Conservation (phyloP, 2,888 invertebrate genomes). For the Platerodrilus igneus region DNA sequence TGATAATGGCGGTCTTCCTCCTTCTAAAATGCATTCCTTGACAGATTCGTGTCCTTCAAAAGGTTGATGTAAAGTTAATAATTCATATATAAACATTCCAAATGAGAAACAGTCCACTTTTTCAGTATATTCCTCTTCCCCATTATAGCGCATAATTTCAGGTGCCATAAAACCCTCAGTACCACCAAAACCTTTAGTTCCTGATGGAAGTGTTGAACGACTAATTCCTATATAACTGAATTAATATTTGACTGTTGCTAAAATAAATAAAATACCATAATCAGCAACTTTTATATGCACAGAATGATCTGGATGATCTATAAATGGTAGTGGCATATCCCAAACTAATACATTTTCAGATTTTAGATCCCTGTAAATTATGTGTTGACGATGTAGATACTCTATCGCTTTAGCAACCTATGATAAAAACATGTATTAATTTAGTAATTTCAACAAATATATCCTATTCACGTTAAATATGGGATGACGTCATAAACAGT, state of each 20-base stretch:
- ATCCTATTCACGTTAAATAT: neutral
- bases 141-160: constrained; percentile 96
- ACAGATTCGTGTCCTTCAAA: constrained; percentile 96
- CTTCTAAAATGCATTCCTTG: constrained; percentile 93
- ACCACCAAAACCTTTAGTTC: constrained; percentile 96
- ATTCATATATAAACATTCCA: constrained; percentile 97
- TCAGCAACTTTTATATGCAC: constrained; percentile 94
- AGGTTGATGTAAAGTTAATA: constrained; percentile 87
- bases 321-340: constrained; percentile 82
- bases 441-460: constrained; percentile 4
- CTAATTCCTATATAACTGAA: constrained; percentile 63
- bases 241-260: constrained; percentile 4
- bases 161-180: constrained; percentile 99
- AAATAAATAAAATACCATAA: constrained; percentile 60
- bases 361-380: constrained; percentile 91
- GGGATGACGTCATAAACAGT: too few species aligned
- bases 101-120: constrained; percentile 99
- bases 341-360: constrained; percentile 98
- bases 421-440: neutral
- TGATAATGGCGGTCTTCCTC: constrained; percentile 84
- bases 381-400: constrained; percentile 87
- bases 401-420: constrained; percentile 92
- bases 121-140: constrained; percentile 97
- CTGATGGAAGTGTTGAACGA: constrained; percentile 79
- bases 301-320: constrained; percentile 60